phyloP scores from a whole-genome alignment of 92 coral and sea anemone genomes.

The Epizoanthus stellaris region DNA sequence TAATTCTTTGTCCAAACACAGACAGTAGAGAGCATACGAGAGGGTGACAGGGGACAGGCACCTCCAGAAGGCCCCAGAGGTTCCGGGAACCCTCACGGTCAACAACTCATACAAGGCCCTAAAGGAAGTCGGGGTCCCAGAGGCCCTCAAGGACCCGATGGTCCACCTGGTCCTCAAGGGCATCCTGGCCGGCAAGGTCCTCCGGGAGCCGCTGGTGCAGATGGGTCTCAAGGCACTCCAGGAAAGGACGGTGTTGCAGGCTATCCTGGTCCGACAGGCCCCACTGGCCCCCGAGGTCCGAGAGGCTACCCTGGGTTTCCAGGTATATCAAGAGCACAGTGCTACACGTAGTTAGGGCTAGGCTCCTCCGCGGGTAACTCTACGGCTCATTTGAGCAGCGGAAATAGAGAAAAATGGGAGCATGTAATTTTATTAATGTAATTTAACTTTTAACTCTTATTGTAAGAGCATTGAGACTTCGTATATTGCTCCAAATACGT shows the following conservation, averaged over 20 bases:
- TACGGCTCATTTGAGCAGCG: too few relatives aligned
- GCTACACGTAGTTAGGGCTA: neutral
- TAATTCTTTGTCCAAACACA: neutral
- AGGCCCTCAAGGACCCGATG: slow-evolving; percentile 28
- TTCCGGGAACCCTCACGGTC: neutral
- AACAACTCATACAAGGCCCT: slow-evolving; percentile 25
- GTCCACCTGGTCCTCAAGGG: slow-evolving; percentile 51
- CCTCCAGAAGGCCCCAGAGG: slow-evolving; percentile 21
- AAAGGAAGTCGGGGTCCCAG: slow-evolving; percentile 38
- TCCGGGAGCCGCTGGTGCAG: slow-evolving; percentile 55
- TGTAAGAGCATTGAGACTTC: too few relatives aligned
- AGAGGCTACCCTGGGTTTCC: slow-evolving; percentile 29
- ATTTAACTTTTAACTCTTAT: too few relatives aligned
- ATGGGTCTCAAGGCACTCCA: slow-evolving; percentile 56
- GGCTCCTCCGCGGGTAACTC: too few relatives aligned
- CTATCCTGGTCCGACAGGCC: slow-evolving; percentile 34
- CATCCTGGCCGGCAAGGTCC: slow-evolving; percentile 53
- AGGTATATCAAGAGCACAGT: slow-evolving; percentile 8
- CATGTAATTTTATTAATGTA: too few relatives aligned
- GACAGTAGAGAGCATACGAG: neutral
- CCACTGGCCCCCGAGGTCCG: slow-evolving; percentile 38
- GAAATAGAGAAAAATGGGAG: too few relatives aligned
- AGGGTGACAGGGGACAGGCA: neutral
- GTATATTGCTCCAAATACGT: too few relatives aligned
- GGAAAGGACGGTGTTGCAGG: slow-evolving; percentile 47